These are phyloP conservation scores for Sylvia borin DNA, from an alignment of 2,797 vertebrate genomes.

Conservation along the genomic window DNA sequence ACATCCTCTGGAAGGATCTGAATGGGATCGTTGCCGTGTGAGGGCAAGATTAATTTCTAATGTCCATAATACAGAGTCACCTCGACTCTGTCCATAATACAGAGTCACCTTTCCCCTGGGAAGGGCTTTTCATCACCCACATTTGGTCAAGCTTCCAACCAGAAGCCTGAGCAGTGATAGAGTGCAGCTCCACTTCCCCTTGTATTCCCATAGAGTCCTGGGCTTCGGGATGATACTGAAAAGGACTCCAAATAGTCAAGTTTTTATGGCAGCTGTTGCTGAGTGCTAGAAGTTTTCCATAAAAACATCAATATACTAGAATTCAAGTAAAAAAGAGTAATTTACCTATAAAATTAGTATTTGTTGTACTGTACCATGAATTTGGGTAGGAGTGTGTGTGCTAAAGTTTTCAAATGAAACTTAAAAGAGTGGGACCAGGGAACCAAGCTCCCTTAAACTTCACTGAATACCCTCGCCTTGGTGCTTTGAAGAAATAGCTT, in stretches of 20 bases:
- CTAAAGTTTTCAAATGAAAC: not conserved
- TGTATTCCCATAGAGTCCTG: not conserved
- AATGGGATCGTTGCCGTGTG: not conserved
- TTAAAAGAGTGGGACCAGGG: slow-evolving; percentile 2
- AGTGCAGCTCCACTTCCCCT: not conserved
- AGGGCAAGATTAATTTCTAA: not conserved
- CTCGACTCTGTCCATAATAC: not conserved
- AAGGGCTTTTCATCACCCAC: not conserved
- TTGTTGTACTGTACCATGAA: not conserved
- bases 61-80: not conserved
- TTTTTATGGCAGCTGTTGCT: slow-evolving; percentile 33
- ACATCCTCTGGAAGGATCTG: not conserved
- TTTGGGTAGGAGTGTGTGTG: not conserved
- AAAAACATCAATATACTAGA: slow-evolving; percentile 24
- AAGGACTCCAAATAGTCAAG: not conserved
- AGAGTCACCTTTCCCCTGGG: not conserved
- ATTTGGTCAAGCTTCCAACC: not conserved
- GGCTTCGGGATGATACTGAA: not conserved
- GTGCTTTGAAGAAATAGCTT: slow-evolving; percentile 37
- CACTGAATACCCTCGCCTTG: not conserved
- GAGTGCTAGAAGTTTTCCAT: slow-evolving; percentile 13
- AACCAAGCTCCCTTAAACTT: not conserved
- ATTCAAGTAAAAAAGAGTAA: slow-evolving; percentile 17
- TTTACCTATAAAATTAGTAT: slow-evolving; percentile 41
- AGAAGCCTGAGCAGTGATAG: not conserved